phyloP scores from a whole-genome alignment of 2,888 invertebrate genomes.

The Lithophane leautieri region DNA sequence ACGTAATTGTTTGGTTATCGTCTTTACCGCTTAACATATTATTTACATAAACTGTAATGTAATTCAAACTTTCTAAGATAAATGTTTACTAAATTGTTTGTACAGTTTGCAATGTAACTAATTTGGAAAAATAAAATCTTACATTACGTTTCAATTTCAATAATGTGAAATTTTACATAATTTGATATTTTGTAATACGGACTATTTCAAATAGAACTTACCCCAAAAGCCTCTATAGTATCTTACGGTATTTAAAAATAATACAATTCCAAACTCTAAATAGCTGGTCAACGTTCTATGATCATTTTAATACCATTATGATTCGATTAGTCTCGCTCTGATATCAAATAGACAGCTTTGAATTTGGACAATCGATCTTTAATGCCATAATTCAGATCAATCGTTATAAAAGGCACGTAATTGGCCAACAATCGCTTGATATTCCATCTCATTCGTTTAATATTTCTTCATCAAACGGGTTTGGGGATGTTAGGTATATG shows the following conservation, averaged over 20 bases:
- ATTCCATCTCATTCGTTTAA: conserved; percentile 50
- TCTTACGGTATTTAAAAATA: conserved; percentile 13
- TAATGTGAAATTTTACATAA: neutral
- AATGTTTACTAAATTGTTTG: too few relatives aligned
- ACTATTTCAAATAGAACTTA: neutral
- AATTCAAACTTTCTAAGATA: neutral
- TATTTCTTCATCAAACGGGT: conserved; percentile 42
- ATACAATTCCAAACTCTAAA: conserved; percentile 47
- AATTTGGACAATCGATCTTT: conserved; percentile 77
- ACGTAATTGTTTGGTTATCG: conserved; percentile 19
- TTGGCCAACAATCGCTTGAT: conserved; percentile 57
- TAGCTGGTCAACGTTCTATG: conserved; percentile 63
- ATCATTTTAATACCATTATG: conserved; percentile 71
- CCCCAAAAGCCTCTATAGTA: neutral
- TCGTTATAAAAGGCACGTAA: conserved; percentile 68
- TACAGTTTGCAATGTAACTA: too few relatives aligned
- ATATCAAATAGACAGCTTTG: conserved; percentile 74
- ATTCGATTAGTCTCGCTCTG: conserved; percentile 80
- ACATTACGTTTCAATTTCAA: neutral
- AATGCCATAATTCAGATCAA: conserved; percentile 63
- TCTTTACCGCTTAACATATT: conserved; percentile 18
- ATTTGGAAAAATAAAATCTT: too few relatives aligned
- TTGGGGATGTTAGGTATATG: conserved; percentile 10
- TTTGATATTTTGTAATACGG: neutral
- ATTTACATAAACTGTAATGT: conserved; percentile 29